phyloP scores from a whole-genome alignment of 2,797 vertebrate genomes.

The Rhincodon typus region DNA sequence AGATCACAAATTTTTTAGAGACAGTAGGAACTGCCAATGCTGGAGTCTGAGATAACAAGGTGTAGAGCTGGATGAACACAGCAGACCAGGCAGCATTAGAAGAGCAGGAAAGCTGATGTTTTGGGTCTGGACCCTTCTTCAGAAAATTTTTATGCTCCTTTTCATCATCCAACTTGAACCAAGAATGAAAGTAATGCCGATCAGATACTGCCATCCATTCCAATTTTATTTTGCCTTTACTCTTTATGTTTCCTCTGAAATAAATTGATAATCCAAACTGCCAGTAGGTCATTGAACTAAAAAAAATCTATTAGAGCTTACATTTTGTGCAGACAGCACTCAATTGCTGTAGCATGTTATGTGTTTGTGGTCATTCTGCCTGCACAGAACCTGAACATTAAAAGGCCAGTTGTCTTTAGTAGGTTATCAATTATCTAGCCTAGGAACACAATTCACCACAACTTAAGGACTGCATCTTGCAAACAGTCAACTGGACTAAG shows the following conservation, averaged over 20 bases:
- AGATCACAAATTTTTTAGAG: background rate
- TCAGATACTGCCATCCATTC: background rate
- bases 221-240: background rate
- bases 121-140: no score
- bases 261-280: background rate
- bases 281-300: background rate
- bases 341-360: background rate
- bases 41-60: no score
- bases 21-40: no score
- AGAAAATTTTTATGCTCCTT: background rate
- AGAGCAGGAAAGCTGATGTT: no score
- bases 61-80: no score
- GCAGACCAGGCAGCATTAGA: no score
- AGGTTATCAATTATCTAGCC: background rate
- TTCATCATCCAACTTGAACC: background rate
- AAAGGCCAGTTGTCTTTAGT: background rate
- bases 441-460: background rate
- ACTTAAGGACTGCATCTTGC: background rate
- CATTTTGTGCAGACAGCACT: background rate
- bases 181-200: background rate
- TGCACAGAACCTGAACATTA: background rate
- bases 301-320: background rate
- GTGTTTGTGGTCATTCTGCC: background rate
- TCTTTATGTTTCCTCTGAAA: background rate
- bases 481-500: background rate